A percentile compares a stretch with the other conserved stretches of the same genome.
These are phyloP conservation scores for Chrysopa pallens DNA, from an alignment of 1,140 invertebrate species.

Conservation along the genomic window DNA sequence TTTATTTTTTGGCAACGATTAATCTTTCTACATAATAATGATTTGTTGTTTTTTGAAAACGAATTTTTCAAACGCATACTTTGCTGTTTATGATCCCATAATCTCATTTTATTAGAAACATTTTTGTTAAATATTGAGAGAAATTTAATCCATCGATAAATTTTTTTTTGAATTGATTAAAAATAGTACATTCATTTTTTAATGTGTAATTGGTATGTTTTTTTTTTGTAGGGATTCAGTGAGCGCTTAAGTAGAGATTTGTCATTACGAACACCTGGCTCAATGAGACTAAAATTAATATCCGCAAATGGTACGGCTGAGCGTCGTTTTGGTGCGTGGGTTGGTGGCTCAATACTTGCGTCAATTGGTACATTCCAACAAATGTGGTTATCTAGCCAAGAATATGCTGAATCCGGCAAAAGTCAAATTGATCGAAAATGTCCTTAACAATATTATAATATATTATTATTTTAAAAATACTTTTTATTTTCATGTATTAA, in stretches of 20 bases:
- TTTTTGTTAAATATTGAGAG: too few relatives aligned
- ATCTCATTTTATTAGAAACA: too few relatives aligned
- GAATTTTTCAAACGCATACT: too few relatives aligned
- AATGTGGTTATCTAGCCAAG: constrained; percentile 95
- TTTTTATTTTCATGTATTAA: not conserved
- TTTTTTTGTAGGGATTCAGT: constrained; percentile 53
- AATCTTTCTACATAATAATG: too few relatives aligned
- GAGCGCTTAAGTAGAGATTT: constrained; percentile 81
- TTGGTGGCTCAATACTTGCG: constrained; percentile 88
- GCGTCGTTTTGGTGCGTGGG: constrained; percentile 85
- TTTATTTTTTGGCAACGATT: too few relatives aligned
- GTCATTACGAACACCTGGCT: constrained; percentile 72
- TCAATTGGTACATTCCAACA: constrained; percentile 93
- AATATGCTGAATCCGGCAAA: constrained; percentile 90
- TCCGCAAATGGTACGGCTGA: constrained; percentile 69
- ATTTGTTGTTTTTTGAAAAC: too few relatives aligned
- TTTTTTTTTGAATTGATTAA: too few relatives aligned
- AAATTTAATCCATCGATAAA: too few relatives aligned
- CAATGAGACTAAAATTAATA: constrained; percentile 72
- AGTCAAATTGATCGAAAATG: constrained; percentile 84
- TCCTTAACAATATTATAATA: constrained; percentile 34
- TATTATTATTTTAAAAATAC: not conserved
- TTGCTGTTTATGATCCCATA: too few relatives aligned
- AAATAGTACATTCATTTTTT: too few relatives aligned
- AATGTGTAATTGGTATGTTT: too few relatives aligned